These are phyloP conservation scores for Excalfactoria chinensis DNA, from an alignment of 2,113 vertebrate species.

Conservation along the genomic window DNA sequence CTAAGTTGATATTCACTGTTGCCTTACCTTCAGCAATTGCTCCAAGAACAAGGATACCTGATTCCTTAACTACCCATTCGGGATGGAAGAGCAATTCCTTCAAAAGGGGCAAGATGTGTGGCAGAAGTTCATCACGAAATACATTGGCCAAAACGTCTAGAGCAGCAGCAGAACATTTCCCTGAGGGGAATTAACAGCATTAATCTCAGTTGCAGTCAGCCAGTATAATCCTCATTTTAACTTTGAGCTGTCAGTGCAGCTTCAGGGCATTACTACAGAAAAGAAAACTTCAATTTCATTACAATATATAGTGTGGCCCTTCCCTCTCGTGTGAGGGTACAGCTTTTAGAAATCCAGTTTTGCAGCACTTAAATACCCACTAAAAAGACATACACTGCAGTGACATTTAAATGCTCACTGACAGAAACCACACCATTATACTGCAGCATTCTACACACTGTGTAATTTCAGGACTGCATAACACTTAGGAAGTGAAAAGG, in stretches of 20 bases:
- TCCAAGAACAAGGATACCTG: conserved; percentile 95
- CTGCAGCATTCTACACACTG: not conserved
- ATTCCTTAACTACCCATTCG: conserved; percentile 97
- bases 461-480: accelerated
- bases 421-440: not conserved
- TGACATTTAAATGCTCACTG: not conserved
- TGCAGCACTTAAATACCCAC: not conserved
- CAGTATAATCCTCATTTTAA: not conserved
- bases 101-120: conserved; percentile 92
- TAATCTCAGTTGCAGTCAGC: not conserved
- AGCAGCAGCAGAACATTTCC: conserved; percentile 96
- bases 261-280: not conserved
- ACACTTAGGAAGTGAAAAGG: not conserved
- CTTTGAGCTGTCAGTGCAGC: not conserved
- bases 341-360: not conserved
- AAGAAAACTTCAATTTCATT: not conserved
- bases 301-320: not conserved
- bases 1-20: not conserved
- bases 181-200: conserved; percentile 67
- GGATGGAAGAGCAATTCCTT: conserved; percentile 96
- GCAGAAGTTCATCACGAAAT: conserved; percentile 93
- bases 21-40: conserved; percentile 94
- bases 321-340: not conserved
- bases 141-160: conserved; percentile 95
- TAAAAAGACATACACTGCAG: not conserved